A percentile compares a stretch with the other conserved stretches of the same genome.
phyloP scores from a whole-genome alignment of 2,888 invertebrate genomes.

The Acanthoscelides obtectus region DNA sequence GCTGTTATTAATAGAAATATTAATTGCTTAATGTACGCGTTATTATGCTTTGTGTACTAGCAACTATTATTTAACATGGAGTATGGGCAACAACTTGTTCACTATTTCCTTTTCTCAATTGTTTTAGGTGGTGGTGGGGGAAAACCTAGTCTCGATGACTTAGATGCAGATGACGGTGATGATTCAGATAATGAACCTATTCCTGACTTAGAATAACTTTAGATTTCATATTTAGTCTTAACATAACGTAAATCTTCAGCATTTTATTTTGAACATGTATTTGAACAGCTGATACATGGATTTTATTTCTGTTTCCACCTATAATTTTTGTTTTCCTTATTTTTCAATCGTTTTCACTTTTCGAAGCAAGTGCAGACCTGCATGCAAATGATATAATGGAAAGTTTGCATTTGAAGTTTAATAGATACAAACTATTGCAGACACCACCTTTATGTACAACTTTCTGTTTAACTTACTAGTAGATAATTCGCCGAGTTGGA shows the following conservation, averaged over 20 bases:
- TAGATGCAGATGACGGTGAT: conserved; percentile 56
- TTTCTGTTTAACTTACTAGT: too few relatives aligned
- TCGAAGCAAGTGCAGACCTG: neutral
- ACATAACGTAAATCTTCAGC: conserved; percentile 14
- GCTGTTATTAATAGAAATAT: too few relatives aligned
- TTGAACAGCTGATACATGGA: neutral
- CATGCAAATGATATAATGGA: neutral
- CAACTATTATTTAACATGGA: too few relatives aligned
- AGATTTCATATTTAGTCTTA: conserved; percentile 14
- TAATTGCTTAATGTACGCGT: too few relatives aligned
- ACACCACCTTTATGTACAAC: too few relatives aligned
- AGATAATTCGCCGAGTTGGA: too few relatives aligned
- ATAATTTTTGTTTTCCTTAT: neutral
- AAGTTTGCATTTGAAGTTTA: neutral
- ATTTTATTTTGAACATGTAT: neutral
- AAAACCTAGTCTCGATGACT: conserved; percentile 71
- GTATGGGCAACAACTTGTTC: neutral
- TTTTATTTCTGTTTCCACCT: neutral
- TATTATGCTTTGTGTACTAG: too few relatives aligned
- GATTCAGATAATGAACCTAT: conserved; percentile 79
- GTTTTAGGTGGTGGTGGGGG: conserved; percentile 35
- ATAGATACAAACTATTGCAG: neutral
- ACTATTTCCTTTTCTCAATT: conserved; percentile 4
- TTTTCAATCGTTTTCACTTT: neutral
- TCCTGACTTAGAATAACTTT: conserved; percentile 65